Conservation (phyloP, 30 jellyfish, hydroid and myxozoan species). For the Cassiopea andromeda region DNA sequence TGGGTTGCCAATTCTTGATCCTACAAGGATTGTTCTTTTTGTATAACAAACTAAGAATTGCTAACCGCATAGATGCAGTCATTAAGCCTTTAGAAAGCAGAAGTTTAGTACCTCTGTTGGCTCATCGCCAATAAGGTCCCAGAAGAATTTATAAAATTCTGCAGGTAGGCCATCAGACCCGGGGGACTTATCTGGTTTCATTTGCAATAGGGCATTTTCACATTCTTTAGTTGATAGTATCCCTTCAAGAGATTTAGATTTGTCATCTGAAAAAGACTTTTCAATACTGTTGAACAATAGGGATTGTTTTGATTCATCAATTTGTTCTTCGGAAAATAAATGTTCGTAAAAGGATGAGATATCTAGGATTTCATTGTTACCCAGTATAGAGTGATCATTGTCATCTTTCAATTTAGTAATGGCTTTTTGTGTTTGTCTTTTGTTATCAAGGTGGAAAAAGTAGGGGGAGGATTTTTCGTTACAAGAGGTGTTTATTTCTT, state of each 20-base stretch:
- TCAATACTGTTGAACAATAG: background rate
- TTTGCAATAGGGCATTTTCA: background rate
- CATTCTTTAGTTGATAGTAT: background rate
- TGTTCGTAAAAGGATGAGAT: no score
- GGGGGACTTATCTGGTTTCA: background rate
- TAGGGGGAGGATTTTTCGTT: no score
- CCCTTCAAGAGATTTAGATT: background rate
- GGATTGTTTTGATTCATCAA: no score
- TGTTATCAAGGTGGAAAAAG: no score
- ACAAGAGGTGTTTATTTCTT: no score
- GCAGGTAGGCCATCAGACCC: conserved; percentile 27
- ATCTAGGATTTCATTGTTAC: no score
- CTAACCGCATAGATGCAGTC: conserved; percentile 35
- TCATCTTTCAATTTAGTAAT: no score
- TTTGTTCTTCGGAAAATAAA: no score
- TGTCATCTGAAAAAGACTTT: conserved; percentile 49
- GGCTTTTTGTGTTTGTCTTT: no score
- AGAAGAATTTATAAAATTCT: background rate
- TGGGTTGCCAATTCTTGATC: conserved; percentile 45
- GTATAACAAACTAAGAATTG: conserved; percentile 3
- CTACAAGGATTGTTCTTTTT: background rate
- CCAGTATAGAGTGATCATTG: no score
- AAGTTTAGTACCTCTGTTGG: background rate
- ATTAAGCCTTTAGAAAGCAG: background rate
- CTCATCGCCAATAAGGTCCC: conserved; percentile 15